Evolutionary conservation across 1,140 invertebrate species (phyloP), one percentile per base, ranked within the genome.

Genomic region (Polyergus mexicanus): DNA sequence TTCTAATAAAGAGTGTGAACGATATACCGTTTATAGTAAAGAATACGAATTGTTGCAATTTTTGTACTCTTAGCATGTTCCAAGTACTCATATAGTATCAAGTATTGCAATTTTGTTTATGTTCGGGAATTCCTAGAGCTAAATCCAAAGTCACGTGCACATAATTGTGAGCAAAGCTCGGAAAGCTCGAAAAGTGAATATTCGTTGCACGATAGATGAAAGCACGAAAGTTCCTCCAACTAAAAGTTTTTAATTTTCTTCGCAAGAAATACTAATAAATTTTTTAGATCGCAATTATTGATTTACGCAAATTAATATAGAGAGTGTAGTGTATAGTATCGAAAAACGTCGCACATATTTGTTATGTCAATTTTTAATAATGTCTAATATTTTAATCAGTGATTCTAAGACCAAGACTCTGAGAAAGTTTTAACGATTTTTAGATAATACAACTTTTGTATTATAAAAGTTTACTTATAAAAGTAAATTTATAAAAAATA

Each of bases 41-140:
- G 65, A 72, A 72, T 77, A 84, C 60, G 60, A 84, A 84, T 75
- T 78, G 62, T 78, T 77, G 22, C 62, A 38, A 74, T 63, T 80
- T 28, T 35, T 32, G 74, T 65, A 75, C 58, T 77, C 58, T 77
- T 77, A n/a, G 71, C 60, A 51, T 41, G 62, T 60, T 51, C 58
- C 25, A 58, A 78, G 72, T 63, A 28, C 60, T 75, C 22, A 25
- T 58, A 41, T 58, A 41, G 54, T 77, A 76, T 84, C 62, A 66
- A 76, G 58, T 75, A 66, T 78, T 47, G 74, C 58, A 75, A 84
- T 32, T 84, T 65, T 28, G 71, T 76, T 47, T 54, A 56, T 28
- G 44, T 78, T 84, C 51, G 74, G 22, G 35, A 76, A 76, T 84
- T 77, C 60, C 44, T 58, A 32, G 16, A 66, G n/a, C 28, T 44